Evolutionary conservation across 2,113 vertebrate species (phyloP), one percentile per base, ranked within the genome.

Genomic region (Motacilla alba): DNA sequence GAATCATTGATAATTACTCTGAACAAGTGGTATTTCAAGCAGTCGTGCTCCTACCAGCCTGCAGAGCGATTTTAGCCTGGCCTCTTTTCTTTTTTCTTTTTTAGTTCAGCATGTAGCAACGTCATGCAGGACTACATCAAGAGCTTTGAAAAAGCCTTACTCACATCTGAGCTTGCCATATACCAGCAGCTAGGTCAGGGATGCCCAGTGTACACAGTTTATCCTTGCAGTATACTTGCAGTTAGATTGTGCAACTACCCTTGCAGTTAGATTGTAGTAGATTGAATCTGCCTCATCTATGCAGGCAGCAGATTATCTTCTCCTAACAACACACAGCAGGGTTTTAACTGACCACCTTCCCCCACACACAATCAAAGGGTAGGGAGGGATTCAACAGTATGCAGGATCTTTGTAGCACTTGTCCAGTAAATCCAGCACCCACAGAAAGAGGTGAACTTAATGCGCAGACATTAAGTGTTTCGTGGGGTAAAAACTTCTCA

Each of bases 1-100:
- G 89, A 89, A 94, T 94, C 89, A 94, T 58, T 79, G 91, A 64
- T 93, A 94, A 95, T 94, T 95, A 89, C 78, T 76, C 67, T 10
- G 16, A 90, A 93, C 67, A 87, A 96, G 89, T 53, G 69, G 60
- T 87, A 84, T 93, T 91, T 95, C 77, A 96, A 72, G 37, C 70
- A 73, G 58, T 76, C 26, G 7, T 64, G 41, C 53, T 72, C 89
- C 77, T 82, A 75, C 53, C 44, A 82, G 74, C 39, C 56, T 87
- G 63, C 60, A 77, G 52, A 94, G 73, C 10, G 43, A 75, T 87
- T 94, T 87, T 59, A 93, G 75, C 75, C n/a, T 83, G 75, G 41
- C 28, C 41, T 82, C 3, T 28, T 69, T 58, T 19, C 0, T 33
- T 56, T 23, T 7, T 3, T 18, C 20, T 10, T 52, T n/a, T n/a